These are phyloP conservation scores for Poecilia latipinna DNA, from an alignment of 2,113 vertebrate genomes.

Conservation along the genomic window DNA sequence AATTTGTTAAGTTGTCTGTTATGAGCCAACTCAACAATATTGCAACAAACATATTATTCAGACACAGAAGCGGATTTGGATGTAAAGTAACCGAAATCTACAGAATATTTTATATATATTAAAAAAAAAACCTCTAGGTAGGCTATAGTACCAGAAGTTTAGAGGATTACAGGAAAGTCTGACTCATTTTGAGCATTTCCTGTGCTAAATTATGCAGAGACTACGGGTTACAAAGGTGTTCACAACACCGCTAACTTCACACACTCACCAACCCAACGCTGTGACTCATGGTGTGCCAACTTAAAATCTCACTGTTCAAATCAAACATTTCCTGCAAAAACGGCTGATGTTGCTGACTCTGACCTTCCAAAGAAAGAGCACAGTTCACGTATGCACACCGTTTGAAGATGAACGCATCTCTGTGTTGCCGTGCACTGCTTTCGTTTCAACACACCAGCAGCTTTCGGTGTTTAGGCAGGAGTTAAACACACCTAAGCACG, in stretches of 20 bases:
- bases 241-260: no score
- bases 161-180: no score
- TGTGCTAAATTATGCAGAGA: no score
- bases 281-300: no score
- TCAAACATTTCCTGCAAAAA: no score
- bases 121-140: neutral
- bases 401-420: neutral
- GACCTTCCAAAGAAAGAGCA: no score
- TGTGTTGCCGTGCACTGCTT: neutral
- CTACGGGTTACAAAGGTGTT: no score
- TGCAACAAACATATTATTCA: neutral
- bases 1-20: neutral
- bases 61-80: neutral
- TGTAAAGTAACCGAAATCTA: neutral
- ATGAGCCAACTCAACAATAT: neutral
- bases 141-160: neutral
- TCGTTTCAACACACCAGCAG: neutral
- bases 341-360: no score
- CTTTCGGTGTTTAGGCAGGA: slow-evolving; percentile 20
- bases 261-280: no score
- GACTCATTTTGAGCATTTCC: no score
- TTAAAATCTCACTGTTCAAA: no score
- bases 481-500: slow-evolving; percentile 54
- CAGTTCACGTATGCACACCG: neutral
- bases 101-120: neutral